These are phyloP conservation scores for Sciaenops ocellatus DNA, from an alignment of 2,797 vertebrate species.

Conservation along the genomic window DNA sequence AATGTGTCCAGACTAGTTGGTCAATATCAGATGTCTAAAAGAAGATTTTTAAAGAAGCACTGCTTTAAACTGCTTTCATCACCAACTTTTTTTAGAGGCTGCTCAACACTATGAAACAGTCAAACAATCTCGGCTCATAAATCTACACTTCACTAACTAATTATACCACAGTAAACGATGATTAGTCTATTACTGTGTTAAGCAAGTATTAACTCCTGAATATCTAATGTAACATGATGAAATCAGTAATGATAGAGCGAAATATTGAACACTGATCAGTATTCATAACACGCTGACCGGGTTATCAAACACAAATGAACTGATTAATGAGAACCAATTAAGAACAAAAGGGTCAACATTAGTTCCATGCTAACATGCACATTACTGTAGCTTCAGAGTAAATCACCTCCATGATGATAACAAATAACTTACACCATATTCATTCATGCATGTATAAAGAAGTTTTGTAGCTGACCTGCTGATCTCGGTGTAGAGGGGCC, in stretches of 20 bases:
- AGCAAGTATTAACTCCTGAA: not conserved
- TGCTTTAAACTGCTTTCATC: not conserved
- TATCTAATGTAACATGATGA: slow-evolving; percentile 22
- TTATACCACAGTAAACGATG: not conserved
- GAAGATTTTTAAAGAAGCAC: not conserved
- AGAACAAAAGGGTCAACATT: not conserved
- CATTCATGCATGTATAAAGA: not conserved
- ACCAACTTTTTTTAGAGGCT: not conserved
- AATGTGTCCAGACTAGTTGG: not conserved
- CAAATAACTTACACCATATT: slow-evolving; percentile 6
- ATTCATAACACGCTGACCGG: slow-evolving; percentile 37
- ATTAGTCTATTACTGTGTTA: not conserved
- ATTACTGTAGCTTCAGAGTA: not conserved
- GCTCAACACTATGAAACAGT: not conserved
- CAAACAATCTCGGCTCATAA: not conserved
- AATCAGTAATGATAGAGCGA: slow-evolving; percentile 24
- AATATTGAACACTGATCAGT: not conserved
- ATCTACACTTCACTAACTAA: slow-evolving; percentile 7
- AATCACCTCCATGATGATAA: slow-evolving; percentile 13
- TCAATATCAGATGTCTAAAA: not conserved
- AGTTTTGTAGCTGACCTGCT: not conserved
- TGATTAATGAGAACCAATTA: slow-evolving; percentile 37
- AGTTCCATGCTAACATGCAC: slow-evolving; percentile 8
- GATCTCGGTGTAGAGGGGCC: not conserved
- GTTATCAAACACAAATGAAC: slow-evolving; percentile 39